Base-by-base conservation (phyloP, 2,888 invertebrate genomes). In the Seira sanloemensis region DNA sequence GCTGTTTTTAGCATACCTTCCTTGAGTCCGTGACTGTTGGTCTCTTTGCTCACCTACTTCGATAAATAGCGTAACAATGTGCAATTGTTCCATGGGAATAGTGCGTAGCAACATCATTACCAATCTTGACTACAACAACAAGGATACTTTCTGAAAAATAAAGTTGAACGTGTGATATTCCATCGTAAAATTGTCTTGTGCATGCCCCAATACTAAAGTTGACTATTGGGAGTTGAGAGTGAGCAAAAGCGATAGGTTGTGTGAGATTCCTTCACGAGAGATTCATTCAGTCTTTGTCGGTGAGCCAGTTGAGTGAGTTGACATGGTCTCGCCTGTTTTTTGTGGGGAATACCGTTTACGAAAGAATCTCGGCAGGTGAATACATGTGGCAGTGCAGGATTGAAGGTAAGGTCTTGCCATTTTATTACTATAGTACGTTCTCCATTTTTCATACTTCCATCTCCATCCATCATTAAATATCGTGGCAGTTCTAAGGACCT, bases 281-380 rank as follows among this genome's bases (percentile, higher is more conserved):
- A 62, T 81, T 74, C 81, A 76, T 65, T 81, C 67, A 81, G 81
- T 67, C 81, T 75, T 76, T 62, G 81, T 81, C 75, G 75, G 81
- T 81, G 54, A 58, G 68, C 81, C 81, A 81, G 74, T 37, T 71
- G 75, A 81, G 81, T 7, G 16, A 79, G 79, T 75, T 81, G 81
- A 76, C 81, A 81, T 37, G 65, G 68, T 71, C 69, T 71, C 65
- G 62, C 69, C 69, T 54, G 37, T 21, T 27, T 58, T 27, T 74
- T 65, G 62, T 62, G 62, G 62, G 62, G n/a, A 62, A 62, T 62
- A 62, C 21, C 21, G 21, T 62, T 62, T 62, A 62, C 62, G 21
- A 62, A 19, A 58, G n/a, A 62, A 9, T 62, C 62, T 23, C 12
- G 21, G 62, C 62, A 62, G 62, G 62, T 62, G n/a, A 62, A 62